Evolutionary conservation across 2,888 invertebrate genomes (phyloP).

Genomic region (Acleris sparsana): DNA sequence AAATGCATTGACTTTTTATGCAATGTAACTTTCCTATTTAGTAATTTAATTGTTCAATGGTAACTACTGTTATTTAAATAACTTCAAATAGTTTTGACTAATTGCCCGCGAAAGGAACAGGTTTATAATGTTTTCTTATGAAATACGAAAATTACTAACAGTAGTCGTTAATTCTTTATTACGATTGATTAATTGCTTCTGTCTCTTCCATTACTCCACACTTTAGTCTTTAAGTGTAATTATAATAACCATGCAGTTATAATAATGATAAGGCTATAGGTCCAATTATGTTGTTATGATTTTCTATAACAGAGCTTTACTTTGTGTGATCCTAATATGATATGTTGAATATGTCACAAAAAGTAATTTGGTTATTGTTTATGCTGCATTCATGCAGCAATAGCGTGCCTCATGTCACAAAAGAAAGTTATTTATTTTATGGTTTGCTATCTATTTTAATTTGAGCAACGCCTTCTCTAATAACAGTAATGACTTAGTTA

Average conservation of each 20-base stretch:
- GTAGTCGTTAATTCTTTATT: conserved; percentile 7
- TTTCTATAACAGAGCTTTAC: no score
- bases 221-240: neutral
- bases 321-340: no score
- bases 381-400: neutral
- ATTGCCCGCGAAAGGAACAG: conserved; percentile 8
- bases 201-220: neutral
- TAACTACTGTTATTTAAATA: conserved; percentile 29
- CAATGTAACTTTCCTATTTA: no score
- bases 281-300: neutral
- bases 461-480: conserved; percentile 47
- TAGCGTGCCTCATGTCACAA: neutral
- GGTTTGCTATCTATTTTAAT: conserved; percentile 7
- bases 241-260: no score
- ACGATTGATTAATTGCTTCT: neutral
- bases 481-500: conserved; percentile 55
- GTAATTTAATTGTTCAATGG: conserved; percentile 7
- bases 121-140: conserved; percentile 18
- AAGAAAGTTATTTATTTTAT: neutral
- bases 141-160: conserved; percentile 23
- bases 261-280: neutral
- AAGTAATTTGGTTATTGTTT: no score
- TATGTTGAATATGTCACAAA: no score
- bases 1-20: neutral
- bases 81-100: conserved; percentile 26